phyloP scores from a whole-genome alignment of 2,888 invertebrate species.

The Patella depressa region DNA sequence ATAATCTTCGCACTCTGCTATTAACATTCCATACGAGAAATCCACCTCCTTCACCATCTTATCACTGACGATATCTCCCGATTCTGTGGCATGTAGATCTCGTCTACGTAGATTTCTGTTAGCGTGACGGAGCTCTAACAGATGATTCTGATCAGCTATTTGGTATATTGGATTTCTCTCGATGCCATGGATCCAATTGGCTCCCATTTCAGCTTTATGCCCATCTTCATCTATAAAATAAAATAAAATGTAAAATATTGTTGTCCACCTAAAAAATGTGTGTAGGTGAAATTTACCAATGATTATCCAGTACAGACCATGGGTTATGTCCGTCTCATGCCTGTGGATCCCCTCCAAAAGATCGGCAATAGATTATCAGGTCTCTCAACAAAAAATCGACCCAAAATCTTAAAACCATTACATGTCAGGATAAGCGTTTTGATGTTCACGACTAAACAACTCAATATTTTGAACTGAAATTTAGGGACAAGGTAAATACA shows the following conservation, averaged over 20 bases:
- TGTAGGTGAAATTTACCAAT: too few species aligned
- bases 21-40: conserved; percentile 91
- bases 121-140: conserved; percentile 83
- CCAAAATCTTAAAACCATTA: too few species aligned
- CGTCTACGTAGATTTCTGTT: conserved; percentile 85
- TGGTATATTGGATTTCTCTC: conserved; percentile 73
- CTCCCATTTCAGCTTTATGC: conserved; percentile 72
- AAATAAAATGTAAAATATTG: not conserved
- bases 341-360: too few species aligned
- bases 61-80: conserved; percentile 84
- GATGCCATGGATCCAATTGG: conserved; percentile 74
- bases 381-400: too few species aligned
- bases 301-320: too few species aligned
- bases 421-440: too few species aligned
- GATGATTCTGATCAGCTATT: conserved; percentile 74
- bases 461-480: too few species aligned
- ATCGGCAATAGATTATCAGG: too few species aligned
- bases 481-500: too few species aligned
- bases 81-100: conserved; percentile 89
- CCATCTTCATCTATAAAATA: conserved; percentile 60
- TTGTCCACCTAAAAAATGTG: not conserved
- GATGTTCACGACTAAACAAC: too few species aligned
- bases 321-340: too few species aligned
- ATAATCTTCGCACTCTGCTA: conserved; percentile 93
- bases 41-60: conserved; percentile 84